These are phyloP conservation scores for Barypeithes pellucidus DNA, from an alignment of 2,888 invertebrate species.

Conservation along the genomic window DNA sequence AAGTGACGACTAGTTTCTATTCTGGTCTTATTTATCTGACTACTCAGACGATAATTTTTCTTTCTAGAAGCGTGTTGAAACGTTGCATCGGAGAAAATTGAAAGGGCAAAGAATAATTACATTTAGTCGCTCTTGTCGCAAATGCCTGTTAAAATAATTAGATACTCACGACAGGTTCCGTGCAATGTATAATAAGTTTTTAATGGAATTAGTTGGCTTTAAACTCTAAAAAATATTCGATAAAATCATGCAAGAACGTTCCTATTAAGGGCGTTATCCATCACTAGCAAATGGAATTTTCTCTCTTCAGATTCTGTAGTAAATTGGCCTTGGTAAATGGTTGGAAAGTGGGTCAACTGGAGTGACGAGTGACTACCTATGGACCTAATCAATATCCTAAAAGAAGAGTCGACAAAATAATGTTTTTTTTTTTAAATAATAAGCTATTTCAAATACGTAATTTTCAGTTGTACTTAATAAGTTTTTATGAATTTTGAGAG, in stretches of 20 bases:
- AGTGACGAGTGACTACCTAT: too few relatives aligned
- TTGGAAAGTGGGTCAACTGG: too few relatives aligned
- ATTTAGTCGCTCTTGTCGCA: background rate
- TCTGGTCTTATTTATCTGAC: background rate
- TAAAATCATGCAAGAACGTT: background rate
- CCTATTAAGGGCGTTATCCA: background rate
- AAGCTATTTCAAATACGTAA: too few relatives aligned
- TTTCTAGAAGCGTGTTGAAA: background rate
- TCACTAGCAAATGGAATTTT: background rate
- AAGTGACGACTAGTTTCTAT: background rate
- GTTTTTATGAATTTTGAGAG: too few relatives aligned
- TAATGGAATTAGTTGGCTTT: conserved; percentile 18
- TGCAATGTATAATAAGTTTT: conserved; percentile 29
- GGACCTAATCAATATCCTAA: too few relatives aligned
- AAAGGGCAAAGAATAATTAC: conserved; percentile 14
- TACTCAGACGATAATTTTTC: background rate
- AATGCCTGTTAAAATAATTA: conserved; percentile 5
- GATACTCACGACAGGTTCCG: background rate
- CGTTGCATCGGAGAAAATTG: background rate
- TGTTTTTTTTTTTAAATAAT: too few relatives aligned
- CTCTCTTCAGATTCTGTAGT: background rate
- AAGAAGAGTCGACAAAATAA: too few relatives aligned
- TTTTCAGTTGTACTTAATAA: too few relatives aligned
- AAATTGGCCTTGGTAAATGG: too few relatives aligned
- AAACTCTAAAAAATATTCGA: conserved; percentile 3